phyloP scores from a whole-genome alignment of 2,113 vertebrate genomes.

The Xenopus borealis region DNA sequence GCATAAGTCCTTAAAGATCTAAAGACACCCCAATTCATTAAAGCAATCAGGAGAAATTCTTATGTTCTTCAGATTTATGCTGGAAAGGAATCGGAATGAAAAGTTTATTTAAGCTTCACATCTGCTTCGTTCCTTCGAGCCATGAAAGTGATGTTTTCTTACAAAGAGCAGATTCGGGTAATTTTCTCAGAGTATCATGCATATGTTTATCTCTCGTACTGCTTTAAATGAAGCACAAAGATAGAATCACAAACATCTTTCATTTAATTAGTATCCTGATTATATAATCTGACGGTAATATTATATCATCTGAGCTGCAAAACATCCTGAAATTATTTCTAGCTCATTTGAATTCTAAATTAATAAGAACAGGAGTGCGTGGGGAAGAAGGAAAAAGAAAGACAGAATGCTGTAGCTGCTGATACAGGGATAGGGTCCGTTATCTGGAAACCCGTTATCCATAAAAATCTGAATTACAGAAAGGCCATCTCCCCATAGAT shows the following conservation, averaged over 20 bases:
- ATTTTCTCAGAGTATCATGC: neutral
- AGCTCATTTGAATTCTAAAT: constrained; percentile 10
- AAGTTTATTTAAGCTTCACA: neutral
- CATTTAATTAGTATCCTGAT: constrained; percentile 11
- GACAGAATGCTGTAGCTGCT: no score
- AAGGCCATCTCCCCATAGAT: no score
- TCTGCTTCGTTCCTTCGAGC: constrained; percentile 15
- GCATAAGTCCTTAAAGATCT: neutral
- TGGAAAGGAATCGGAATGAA: no score
- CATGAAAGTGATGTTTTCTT: constrained; percentile 4
- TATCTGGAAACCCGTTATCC: no score
- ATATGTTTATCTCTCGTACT: constrained; percentile 1
- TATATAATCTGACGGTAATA: constrained; percentile 1
- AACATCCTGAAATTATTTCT: neutral
- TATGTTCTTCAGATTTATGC: neutral
- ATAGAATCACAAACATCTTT: neutral
- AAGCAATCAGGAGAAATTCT: neutral
- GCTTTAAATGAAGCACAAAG: neutral
- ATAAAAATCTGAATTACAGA: no score
- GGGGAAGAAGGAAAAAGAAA: no score
- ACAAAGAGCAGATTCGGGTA: neutral
- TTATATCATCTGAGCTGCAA: neutral
- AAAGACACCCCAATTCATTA: neutral
- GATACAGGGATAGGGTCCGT: no score
- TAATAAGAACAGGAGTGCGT: neutral